Evolutionary conservation across 2,113 vertebrate species (phyloP).

Genomic region (Oophaga pumilio): DNA sequence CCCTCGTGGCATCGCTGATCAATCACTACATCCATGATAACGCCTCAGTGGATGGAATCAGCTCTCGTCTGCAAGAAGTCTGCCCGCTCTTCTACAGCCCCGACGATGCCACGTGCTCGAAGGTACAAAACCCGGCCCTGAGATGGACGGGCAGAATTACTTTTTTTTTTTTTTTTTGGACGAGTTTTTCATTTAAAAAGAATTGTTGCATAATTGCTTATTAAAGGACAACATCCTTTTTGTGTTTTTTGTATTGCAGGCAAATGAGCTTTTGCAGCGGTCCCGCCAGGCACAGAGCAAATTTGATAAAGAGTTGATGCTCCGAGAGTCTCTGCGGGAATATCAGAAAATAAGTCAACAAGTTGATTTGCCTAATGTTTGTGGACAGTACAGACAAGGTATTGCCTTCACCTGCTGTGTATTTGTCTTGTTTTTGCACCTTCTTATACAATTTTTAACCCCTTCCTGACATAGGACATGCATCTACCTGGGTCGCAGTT

Average conservation of each 20-base stretch:
- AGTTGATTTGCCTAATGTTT: conserved; percentile 89
- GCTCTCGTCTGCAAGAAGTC: conserved; percentile 86
- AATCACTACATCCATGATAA: conserved; percentile 97
- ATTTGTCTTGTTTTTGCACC: not conserved
- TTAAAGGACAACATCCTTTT: too few species aligned
- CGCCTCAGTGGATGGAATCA: conserved; percentile 91
- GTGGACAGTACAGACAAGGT: conserved; percentile 95
- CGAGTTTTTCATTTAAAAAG: too few species aligned
- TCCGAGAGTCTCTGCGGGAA: conserved; percentile 88
- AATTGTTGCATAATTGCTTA: too few species aligned
- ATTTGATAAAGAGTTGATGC: conserved; percentile 84
- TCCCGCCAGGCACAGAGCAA: conserved; percentile 92
- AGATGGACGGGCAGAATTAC: not conserved
- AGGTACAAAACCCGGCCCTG: conserved; percentile 72
- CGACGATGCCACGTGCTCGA: conserved; percentile 93
- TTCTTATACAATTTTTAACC: too few species aligned
- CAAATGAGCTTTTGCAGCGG: conserved; percentile 92
- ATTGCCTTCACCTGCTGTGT: not conserved
- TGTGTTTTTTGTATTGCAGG: conserved; percentile 73
- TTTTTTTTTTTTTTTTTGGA: too few species aligned
- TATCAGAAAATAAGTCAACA: conserved; percentile 96
- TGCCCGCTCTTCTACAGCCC: conserved; percentile 94
- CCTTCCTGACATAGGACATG: too few species aligned
- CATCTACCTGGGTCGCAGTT: too few species aligned
- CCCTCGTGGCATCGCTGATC: conserved; percentile 91